These are phyloP conservation scores for Drosophila buzzatii DNA, from an alignment of 2,888 invertebrate genomes.

Conservation along the genomic window DNA sequence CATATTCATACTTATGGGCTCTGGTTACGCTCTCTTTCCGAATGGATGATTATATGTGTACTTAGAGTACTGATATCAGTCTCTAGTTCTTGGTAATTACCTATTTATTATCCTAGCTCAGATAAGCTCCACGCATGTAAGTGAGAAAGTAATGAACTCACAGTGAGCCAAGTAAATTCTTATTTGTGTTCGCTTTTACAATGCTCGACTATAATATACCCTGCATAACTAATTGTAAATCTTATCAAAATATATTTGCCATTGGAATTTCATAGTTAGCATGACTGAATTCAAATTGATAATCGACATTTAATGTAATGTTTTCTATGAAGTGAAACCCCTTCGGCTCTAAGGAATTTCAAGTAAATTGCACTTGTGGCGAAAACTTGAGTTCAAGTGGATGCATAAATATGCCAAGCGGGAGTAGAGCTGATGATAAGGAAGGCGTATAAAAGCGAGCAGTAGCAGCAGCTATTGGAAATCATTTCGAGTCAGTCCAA, in stretches of 20 bases:
- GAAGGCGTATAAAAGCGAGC: constrained; percentile 30
- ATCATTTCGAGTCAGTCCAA: constrained; percentile 7
- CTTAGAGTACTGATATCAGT: neutral
- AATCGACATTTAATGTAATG: neutral
- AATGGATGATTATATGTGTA: neutral
- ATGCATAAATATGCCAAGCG: constrained; percentile 36
- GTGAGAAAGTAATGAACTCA: neutral
- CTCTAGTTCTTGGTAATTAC: neutral
- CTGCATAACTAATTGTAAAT: neutral
- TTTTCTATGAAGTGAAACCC: constrained; percentile 1
- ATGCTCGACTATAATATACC: neutral
- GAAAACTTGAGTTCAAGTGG: constrained; percentile 1
- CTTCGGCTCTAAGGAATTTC: neutral
- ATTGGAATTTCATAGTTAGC: no score
- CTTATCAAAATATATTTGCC: neutral
- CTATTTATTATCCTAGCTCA: neutral
- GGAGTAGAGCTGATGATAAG: constrained; percentile 26
- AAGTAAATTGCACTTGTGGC: neutral
- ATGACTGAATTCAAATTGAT: neutral
- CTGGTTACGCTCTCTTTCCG: neutral
- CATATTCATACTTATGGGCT: no score
- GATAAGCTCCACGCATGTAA: neutral
- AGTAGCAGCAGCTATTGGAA: neutral
- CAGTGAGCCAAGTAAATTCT: neutral
- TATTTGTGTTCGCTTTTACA: neutral